These are phyloP conservation scores for Verasper variegatus DNA, from an alignment of 2,113 vertebrate genomes.

Conservation along the genomic window DNA sequence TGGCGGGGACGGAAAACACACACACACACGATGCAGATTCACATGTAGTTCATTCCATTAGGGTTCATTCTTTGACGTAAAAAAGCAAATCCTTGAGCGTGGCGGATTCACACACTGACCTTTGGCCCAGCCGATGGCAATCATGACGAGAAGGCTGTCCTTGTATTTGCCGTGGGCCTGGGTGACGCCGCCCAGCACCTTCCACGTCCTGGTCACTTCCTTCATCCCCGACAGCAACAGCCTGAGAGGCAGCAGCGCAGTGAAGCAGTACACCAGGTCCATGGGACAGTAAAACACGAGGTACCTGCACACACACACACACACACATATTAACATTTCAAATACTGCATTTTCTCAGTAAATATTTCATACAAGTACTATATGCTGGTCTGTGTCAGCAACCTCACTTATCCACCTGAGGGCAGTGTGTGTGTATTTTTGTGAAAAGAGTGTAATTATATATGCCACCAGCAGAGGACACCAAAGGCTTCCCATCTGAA, in stretches of 20 bases:
- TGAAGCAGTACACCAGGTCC: slow-evolving; percentile 86
- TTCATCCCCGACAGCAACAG: slow-evolving; percentile 92
- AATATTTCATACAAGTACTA: neutral
- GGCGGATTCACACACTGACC: slow-evolving; percentile 80
- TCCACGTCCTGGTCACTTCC: slow-evolving; percentile 96
- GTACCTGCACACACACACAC: slow-evolving; percentile 84
- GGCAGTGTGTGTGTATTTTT: slow-evolving; percentile 24
- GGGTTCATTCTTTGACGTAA: neutral
- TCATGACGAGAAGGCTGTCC: slow-evolving; percentile 92
- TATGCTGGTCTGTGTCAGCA: neutral
- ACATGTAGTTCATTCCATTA: neutral
- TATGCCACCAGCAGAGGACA: slow-evolving; percentile 50
- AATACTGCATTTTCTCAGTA: neutral
- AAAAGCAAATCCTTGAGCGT: neutral
- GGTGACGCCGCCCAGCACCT: slow-evolving; percentile 89
- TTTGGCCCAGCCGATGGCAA: slow-evolving; percentile 94
- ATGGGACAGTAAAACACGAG: slow-evolving; percentile 92
- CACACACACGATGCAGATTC: neutral
- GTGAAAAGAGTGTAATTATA: slow-evolving; percentile 29
- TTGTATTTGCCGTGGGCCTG: slow-evolving; percentile 89
- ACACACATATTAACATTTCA: neutral
- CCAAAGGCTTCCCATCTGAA: slow-evolving; percentile 23
- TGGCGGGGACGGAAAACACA: slow-evolving; percentile 66
- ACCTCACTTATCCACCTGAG: slow-evolving; percentile 53
- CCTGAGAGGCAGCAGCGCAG: slow-evolving; percentile 86